These are phyloP conservation scores for Ecliptopera silaceata DNA, from an alignment of 2,888 invertebrate species.

Conservation along the genomic window DNA sequence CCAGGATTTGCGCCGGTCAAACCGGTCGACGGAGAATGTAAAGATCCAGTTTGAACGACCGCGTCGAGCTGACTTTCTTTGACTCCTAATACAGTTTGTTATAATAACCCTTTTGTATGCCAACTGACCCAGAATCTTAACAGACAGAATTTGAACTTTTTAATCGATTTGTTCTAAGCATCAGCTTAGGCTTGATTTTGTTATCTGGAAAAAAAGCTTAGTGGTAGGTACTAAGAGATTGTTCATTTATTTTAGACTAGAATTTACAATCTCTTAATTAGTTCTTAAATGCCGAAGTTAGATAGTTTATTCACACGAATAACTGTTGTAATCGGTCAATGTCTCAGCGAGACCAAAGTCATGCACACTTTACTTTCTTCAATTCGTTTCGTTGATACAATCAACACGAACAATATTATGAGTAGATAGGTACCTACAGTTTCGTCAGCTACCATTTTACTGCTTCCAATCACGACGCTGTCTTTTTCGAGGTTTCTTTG, in stretches of 20 bases:
- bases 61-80: conserved; percentile 69
- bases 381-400: conserved; percentile 36
- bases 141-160: neutral
- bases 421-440: too few relatives aligned
- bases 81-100: conserved; percentile 49
- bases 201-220: too few relatives aligned
- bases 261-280: too few relatives aligned
- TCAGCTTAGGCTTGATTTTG: neutral
- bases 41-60: conserved; percentile 70
- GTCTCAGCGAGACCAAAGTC: conserved; percentile 11
- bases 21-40: conserved; percentile 72
- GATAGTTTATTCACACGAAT: conserved; percentile 4
- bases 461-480: conserved; percentile 20
- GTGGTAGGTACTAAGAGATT: too few relatives aligned
- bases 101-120: conserved; percentile 24
- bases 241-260: too few relatives aligned
- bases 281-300: too few relatives aligned
- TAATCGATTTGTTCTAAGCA: neutral
- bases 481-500: conserved; percentile 16
- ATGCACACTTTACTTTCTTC: conserved; percentile 33
- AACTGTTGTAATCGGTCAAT: conserved; percentile 9
- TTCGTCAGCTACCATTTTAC: conserved; percentile 24
- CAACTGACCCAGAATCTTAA: conserved; percentile 4
- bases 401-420: conserved; percentile 31
- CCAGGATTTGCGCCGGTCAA: conserved; percentile 77